Evolutionary conservation across 2,888 invertebrate genomes (phyloP).

Genomic region (Caenorhabditis afra): DNA sequence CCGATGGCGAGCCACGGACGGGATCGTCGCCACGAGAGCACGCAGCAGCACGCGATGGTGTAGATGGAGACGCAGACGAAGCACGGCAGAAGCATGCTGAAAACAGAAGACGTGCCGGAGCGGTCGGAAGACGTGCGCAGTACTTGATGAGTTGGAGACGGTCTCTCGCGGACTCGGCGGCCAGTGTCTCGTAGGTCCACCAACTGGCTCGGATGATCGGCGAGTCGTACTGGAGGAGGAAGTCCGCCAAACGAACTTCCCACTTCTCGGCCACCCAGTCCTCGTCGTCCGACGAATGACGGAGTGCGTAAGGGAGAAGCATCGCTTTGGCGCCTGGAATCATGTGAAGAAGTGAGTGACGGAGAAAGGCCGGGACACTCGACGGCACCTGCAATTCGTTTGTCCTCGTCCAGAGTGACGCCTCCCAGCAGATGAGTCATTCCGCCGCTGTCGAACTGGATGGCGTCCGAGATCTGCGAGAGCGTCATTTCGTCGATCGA

Average conservation of each 20-base stretch:
- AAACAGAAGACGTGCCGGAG: constrained; percentile 16
- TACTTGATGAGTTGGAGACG: constrained; percentile 74
- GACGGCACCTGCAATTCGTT: constrained; percentile 67
- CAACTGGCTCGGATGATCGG: constrained; percentile 72
- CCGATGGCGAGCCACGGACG: constrained; percentile 87
- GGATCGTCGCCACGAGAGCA: constrained; percentile 88
- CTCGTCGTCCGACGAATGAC: constrained; percentile 73
- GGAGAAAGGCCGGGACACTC: constrained; percentile 77
- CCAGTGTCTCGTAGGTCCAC: constrained; percentile 80
- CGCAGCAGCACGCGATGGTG: constrained; percentile 78
- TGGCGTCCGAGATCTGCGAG: constrained; percentile 74
- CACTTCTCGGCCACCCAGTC: constrained; percentile 79
- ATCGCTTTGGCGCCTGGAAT: constrained; percentile 77
- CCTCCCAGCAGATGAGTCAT: constrained; percentile 79
- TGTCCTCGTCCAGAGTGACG: constrained; percentile 73
- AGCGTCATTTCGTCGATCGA: constrained; percentile 77
- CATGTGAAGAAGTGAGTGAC: too few species aligned
- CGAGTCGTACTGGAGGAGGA: constrained; percentile 71
- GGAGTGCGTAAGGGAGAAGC: constrained; percentile 79
- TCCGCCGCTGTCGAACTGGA: constrained; percentile 75
- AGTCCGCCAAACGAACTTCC: constrained; percentile 77
- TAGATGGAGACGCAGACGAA: constrained; percentile 78
- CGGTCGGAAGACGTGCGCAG: not conserved
- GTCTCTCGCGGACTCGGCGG: constrained; percentile 77
- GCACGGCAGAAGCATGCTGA: constrained; percentile 78